A percentile compares a stretch with the other conserved stretches of the same genome.
Evolutionary conservation across 1,140 invertebrate species (phyloP).

Genomic region (Metopolophium dirhodum): DNA sequence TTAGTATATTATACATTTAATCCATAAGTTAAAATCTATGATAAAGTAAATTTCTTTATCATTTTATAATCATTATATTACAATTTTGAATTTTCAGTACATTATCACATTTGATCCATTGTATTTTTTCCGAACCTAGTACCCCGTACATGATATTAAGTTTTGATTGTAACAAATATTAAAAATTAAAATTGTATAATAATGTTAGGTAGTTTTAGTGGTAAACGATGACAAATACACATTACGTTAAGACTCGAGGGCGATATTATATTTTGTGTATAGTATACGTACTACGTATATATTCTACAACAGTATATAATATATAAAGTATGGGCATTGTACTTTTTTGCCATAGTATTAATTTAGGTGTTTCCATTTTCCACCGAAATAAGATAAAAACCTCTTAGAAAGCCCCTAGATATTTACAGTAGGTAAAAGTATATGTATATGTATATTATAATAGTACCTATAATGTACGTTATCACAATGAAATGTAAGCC

Average conservation of each 20-base stretch:
- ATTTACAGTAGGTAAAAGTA: background rate
- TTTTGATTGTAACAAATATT: too few relatives aligned
- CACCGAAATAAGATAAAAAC: conserved; percentile 2
- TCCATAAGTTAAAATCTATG: too few relatives aligned
- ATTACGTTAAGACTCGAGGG: background rate
- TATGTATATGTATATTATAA: background rate
- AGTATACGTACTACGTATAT: background rate
- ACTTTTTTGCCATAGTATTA: background rate
- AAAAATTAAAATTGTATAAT: too few relatives aligned
- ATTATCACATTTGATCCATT: too few relatives aligned
- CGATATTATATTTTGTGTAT: background rate
- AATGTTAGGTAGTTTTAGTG: too few relatives aligned
- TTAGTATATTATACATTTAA: too few relatives aligned
- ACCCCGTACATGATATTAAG: too few relatives aligned
- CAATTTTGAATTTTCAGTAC: too few relatives aligned
- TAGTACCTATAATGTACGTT: background rate
- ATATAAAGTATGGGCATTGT: background rate
- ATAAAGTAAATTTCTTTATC: too few relatives aligned
- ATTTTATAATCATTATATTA: too few relatives aligned
- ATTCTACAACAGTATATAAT: background rate
- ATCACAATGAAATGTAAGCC: background rate
- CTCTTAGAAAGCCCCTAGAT: background rate
- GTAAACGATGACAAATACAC: conserved; percentile 1
- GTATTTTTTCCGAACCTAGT: too few relatives aligned
- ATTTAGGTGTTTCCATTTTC: background rate